Evolutionary conservation across 2,888 invertebrate species (phyloP), one percentile per base, ranked within the genome.

Genomic region (Gortyna flavago): DNA sequence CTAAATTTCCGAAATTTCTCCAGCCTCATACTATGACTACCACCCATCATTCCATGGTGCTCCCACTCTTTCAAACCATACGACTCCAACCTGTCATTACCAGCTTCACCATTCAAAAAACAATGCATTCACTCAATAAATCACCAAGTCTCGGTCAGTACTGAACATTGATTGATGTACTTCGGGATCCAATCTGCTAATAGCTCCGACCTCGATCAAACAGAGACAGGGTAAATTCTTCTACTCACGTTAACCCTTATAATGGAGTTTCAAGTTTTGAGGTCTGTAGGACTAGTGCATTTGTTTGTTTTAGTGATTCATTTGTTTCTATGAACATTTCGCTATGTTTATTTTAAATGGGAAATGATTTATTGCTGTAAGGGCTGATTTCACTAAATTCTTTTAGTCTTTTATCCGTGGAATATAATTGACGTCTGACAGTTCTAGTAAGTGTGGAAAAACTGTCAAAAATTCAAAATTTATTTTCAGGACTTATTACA

Each of bases 161-260:
- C 84, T 80, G 79, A 85, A 88, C 90, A 86, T 86, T 91, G 91
- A 91, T 91, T 89, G 91, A 90, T 90, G 90, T 85, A 78, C 79
- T 83, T 61, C 72, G 86, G 85, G 87, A 89, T 90, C 87, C 93
- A 93, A 93, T 93, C 91, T 88, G 91, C 92, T 93, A 93, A 93
- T 88, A 89, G 89, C 86, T 79, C 48, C 88, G 89, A 91, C 92
- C 92, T 84, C 90, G 84, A 92, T 93, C 92, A 91, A 91, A 90
- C 88, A 89, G 89, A 92, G 92, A 92, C 89, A 72, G 89, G 90
- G 85, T 81, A 81, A 85, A 88, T 90, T 90, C 92, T 92, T 91
- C 89, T 87, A 88, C 79, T 88, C 84, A 85, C 88, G 85, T 90
- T 91, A 91, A 91, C 92, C 90, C 86, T 88, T 85, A 82, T 91